phyloP scores from a whole-genome alignment of 37 sponge, comb jelly and placozoan species.

The Dysidea cf. avara region DNA sequence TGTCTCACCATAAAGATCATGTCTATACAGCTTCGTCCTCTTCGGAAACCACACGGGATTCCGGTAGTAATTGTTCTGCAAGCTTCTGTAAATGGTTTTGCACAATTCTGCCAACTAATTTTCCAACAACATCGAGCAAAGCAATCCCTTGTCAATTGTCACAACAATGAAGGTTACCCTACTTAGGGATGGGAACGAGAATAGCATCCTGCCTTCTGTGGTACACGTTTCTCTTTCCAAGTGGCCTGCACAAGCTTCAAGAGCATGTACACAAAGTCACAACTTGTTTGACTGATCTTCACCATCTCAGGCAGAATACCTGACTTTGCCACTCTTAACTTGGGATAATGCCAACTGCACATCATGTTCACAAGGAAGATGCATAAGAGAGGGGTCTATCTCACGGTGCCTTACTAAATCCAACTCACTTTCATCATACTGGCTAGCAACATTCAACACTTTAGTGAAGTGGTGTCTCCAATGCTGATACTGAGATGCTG shows the following conservation, averaged over 20 bases:
- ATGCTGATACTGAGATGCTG: too few relatives aligned
- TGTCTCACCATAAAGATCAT: slow-evolving; percentile 26
- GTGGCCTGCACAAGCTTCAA: slow-evolving; percentile 5
- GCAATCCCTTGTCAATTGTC: background rate
- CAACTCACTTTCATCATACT: too few relatives aligned
- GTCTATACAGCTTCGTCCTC: slow-evolving; percentile 12
- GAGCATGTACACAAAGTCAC: slow-evolving; percentile 10
- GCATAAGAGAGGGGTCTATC: too few relatives aligned
- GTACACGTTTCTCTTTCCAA: slow-evolving; percentile 27
- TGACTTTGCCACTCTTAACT: slow-evolving; percentile 34
- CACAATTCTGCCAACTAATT: slow-evolving; percentile 43
- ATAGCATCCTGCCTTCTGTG: slow-evolving; percentile 21
- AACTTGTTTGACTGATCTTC: slow-evolving; percentile 18
- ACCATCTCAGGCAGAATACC: slow-evolving; percentile 33
- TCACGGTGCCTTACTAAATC: too few relatives aligned
- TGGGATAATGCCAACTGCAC: slow-evolving; percentile 11
- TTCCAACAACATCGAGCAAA: slow-evolving; percentile 4
- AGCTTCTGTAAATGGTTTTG: slow-evolving; percentile 30
- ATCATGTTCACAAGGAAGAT: slow-evolving; percentile 16
- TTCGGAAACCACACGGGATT: slow-evolving; percentile 56
- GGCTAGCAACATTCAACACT: too few relatives aligned
- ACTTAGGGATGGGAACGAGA: slow-evolving; percentile 35
- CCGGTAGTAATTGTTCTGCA: background rate
- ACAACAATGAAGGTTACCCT: slow-evolving; percentile 22
- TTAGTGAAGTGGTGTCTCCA: too few relatives aligned